phyloP scores from a whole-genome alignment of 1,140 invertebrate species.

The Monomorium pharaonis region DNA sequence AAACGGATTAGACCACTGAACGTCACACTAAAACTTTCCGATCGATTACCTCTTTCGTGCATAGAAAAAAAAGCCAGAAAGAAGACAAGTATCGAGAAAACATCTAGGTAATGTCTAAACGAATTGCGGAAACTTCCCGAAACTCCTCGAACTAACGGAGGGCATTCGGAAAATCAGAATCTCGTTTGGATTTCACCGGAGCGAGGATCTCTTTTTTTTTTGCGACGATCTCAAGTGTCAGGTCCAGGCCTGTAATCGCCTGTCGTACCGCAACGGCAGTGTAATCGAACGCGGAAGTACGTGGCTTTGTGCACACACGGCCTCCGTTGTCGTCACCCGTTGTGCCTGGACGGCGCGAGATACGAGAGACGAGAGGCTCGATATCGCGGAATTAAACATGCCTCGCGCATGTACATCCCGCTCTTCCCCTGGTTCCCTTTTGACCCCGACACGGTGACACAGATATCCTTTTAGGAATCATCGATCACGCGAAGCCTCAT shows the following conservation, averaged over 20 bases:
- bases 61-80: not conserved
- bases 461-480: conserved; percentile 36
- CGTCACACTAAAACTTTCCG: not conserved
- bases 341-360: conserved; percentile 27
- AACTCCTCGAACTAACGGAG: not conserved
- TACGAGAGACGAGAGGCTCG: conserved; percentile 20
- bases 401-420: conserved; percentile 26
- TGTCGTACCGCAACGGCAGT: not conserved
- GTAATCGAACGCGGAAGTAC: conserved; percentile 35
- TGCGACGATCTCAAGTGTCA: not conserved
- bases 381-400: conserved; percentile 43
- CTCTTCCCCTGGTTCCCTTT: not conserved
- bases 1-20: not conserved
- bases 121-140: not conserved
- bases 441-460: conserved; percentile 43
- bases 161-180: not conserved
- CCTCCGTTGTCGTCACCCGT: not conserved
- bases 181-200: not conserved
- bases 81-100: not conserved
- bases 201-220: too few relatives aligned
- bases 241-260: not conserved
- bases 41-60: not conserved
- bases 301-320: conserved; percentile 27
- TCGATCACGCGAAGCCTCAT: conserved; percentile 9
- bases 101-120: not conserved